phyloP scores from a whole-genome alignment of 2,113 vertebrate genomes.

The Zosterops lateralis region DNA sequence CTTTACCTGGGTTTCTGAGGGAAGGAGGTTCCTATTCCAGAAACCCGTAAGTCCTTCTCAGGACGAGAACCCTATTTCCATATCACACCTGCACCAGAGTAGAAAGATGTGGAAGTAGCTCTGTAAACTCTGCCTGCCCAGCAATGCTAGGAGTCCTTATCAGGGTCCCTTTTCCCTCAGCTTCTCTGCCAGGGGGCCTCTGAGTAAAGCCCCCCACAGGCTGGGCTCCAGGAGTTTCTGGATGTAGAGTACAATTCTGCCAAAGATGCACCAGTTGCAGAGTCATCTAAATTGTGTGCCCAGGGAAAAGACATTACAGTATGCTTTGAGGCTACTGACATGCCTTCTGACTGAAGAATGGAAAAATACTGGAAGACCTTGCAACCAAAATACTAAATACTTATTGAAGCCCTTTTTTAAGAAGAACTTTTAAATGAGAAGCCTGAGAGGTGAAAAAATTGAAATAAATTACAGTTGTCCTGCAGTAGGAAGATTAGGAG shows the following conservation, averaged over 20 bases:
- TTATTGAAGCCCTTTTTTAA: background rate
- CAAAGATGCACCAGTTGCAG: background rate
- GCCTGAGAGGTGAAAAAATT: background rate
- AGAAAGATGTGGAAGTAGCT: background rate
- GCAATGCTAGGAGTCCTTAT: background rate
- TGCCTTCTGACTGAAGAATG: background rate
- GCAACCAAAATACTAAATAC: background rate
- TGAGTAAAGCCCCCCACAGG: background rate
- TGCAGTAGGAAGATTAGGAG: background rate
- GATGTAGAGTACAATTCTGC: background rate
- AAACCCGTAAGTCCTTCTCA: background rate
- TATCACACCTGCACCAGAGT: background rate
- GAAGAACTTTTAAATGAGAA: background rate
- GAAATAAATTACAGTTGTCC: background rate
- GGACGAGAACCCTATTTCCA: background rate
- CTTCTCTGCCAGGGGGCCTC: background rate
- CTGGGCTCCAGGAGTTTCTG: background rate
- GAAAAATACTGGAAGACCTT: background rate
- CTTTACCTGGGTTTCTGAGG: background rate
- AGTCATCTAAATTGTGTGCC: background rate
- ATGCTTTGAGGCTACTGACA: background rate
- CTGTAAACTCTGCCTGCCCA: background rate
- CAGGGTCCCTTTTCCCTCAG: background rate
- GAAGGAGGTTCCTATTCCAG: background rate
- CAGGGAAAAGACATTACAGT: background rate